Base-by-base conservation (phyloP, 2,888 invertebrate species). In the Cheilosia grossa region DNA sequence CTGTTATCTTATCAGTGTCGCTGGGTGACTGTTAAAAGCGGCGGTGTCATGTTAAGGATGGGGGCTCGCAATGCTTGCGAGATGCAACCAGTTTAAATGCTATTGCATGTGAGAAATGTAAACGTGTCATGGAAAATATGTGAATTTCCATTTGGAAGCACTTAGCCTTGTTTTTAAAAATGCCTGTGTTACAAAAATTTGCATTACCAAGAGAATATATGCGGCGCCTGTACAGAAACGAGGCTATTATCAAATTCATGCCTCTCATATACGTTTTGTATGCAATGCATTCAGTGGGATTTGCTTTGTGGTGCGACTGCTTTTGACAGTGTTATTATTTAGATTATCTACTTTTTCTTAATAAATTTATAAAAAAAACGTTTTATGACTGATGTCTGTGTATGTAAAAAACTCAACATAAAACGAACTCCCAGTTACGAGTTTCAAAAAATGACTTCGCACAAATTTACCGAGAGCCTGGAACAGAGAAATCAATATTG, bases 241-340 rank as follows among this genome's bases (percentile, higher is more conserved):
- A 56, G 64, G 75, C 75, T 75, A 42, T 66, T 75, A 66, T 77
- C 53, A 69, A 47, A 69, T 56, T 30, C 67, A 61, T 24, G 47
- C 7, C 37, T 37, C 51, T 3, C 13, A 19, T 74, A 30, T 9
- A 9, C 30, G 30, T 64, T 64, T 33, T 51, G 19, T 21, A 54
- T 47, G 53, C 47, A 73, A 44, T 21, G 27, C 47, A 27, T 37
- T 24, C 10, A 24, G 2, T 27, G 27, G 6, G 27, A 27, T 74
- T 27, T 59, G 37, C 51, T 59, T 75, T 66, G 66, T 58, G 30
- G 27, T 17, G 17, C 37, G 13, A 40, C 24, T 37, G 19, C 17
- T 42, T 51, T 74, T 66, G 74, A 74, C 74, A 66, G 40, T 49
- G 58, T 40, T 56, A 9, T 49, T 13, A 37, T 53, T 40, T 19